Conservation (phyloP, 2,797 vertebrate species). For the Fringilla coelebs region DNA sequence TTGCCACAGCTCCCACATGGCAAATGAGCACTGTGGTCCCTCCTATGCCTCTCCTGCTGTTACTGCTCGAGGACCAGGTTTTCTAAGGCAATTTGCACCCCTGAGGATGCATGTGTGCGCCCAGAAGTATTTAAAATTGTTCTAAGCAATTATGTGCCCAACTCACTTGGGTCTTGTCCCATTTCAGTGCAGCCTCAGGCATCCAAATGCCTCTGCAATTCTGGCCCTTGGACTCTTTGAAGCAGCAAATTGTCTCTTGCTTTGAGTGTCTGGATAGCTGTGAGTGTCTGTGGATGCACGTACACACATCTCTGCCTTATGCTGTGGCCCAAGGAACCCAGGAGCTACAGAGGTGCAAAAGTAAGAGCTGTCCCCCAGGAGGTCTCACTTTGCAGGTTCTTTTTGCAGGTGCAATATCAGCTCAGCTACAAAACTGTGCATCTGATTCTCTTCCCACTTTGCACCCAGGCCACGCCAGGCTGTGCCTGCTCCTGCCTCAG, state of each 20-base stretch:
- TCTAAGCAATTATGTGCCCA: constrained; percentile 22
- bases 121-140: not conserved
- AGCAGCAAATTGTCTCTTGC: constrained; percentile 21
- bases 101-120: not conserved
- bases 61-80: not conserved
- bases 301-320: not conserved
- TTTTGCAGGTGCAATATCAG: not conserved
- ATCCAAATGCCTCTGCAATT: not conserved
- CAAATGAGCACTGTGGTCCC: not conserved
- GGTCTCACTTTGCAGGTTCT: not conserved
- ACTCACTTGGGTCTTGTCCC: constrained; percentile 20
- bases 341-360: not conserved
- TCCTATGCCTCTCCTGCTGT: not conserved
- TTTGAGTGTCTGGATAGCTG: not conserved
- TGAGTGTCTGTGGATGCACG: not conserved
- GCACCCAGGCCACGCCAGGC: not conserved
- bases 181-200: not conserved
- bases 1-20: not conserved
- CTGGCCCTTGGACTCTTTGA: not conserved
- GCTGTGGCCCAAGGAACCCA: not conserved
- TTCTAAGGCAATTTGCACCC: not conserved
- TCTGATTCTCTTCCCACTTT: not conserved
- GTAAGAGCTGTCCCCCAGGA: not conserved
- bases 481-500: not conserved
- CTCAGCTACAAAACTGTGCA: not conserved